These are phyloP conservation scores for Brachycybe producta DNA, from an alignment of 2,888 invertebrate genomes.

Conservation along the genomic window DNA sequence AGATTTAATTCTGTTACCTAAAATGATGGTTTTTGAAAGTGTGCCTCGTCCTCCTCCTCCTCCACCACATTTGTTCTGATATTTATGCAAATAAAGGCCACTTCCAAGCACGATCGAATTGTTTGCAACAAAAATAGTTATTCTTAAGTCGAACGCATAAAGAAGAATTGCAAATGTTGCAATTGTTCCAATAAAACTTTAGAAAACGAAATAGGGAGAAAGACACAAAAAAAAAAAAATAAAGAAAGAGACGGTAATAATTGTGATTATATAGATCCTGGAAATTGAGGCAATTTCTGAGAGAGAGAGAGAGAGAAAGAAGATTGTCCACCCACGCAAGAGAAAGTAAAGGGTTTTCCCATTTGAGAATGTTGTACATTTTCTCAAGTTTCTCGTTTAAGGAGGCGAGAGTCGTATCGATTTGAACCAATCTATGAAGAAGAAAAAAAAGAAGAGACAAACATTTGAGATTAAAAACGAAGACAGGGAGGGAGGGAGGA, in stretches of 20 bases:
- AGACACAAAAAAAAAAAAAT: too few relatives aligned
- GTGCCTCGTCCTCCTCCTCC: neutral
- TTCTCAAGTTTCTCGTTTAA: constrained; percentile 2
- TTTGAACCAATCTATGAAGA: constrained; percentile 1
- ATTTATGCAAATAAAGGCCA: neutral
- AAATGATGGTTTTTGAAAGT: too few relatives aligned
- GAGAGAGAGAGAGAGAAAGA: too few relatives aligned
- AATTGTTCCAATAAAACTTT: too few relatives aligned
- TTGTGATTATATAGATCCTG: too few relatives aligned
- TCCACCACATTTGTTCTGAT: neutral
- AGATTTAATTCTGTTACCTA: too few relatives aligned
- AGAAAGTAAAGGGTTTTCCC: constrained; percentile 8
- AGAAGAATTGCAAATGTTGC: neutral
- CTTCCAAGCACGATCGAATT: constrained; percentile 10
- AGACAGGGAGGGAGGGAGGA: too few relatives aligned
- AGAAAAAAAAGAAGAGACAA: constrained; percentile 5
- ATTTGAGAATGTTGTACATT: constrained; percentile 14
- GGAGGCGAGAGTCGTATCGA: neutral
- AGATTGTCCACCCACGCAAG: neutral
- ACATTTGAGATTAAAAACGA: too few relatives aligned
- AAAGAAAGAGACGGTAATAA: too few relatives aligned
- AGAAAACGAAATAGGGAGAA: too few relatives aligned
- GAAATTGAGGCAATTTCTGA: too few relatives aligned
- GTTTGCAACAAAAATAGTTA: constrained; percentile 4
- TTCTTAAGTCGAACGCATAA: neutral